Percentiles rank a stretch among this genome's conserved stretches.
Conservation (phyloP, 2,888 invertebrate species). For the Ophion ellenae region DNA sequence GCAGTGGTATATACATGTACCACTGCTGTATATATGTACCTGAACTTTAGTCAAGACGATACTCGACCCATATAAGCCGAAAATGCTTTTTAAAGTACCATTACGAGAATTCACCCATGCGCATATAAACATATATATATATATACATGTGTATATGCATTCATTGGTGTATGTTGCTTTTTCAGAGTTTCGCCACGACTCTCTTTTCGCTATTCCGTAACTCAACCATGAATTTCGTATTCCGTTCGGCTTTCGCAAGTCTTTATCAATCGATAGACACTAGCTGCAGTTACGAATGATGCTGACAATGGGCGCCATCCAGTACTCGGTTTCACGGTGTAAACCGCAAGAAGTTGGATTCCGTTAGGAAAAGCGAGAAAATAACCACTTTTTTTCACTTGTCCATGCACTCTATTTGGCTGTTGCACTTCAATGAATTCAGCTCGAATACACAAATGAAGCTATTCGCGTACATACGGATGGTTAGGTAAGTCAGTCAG, state of each 20-base stretch:
- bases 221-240: conserved; percentile 46
- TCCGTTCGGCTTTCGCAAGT: conserved; percentile 52
- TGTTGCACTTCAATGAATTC: not conserved
- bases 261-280: conserved; percentile 52
- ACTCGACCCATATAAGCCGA: conserved; percentile 41
- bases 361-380: conserved; percentile 11
- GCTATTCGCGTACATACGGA: not conserved
- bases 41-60: conserved; percentile 28
- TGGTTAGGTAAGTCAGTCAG: not conserved
- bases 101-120: conserved; percentile 21
- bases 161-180: not conserved
- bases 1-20: no score
- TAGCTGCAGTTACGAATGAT: conserved; percentile 35
- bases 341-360: not conserved
- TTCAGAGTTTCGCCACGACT: conserved; percentile 12
- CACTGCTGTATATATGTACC: no score
- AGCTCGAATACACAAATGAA: not conserved
- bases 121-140: not conserved
- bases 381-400: not conserved
- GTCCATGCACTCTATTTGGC: not conserved
- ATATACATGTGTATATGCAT: not conserved
- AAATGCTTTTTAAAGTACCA: conserved; percentile 41
- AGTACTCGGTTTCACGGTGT: conserved; percentile 10
- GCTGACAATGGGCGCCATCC: conserved; percentile 42
- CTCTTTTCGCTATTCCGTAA: conserved; percentile 16